These are phyloP conservation scores for Trissolcus basalis DNA, from an alignment of 1,140 invertebrate species.

Conservation along the genomic window DNA sequence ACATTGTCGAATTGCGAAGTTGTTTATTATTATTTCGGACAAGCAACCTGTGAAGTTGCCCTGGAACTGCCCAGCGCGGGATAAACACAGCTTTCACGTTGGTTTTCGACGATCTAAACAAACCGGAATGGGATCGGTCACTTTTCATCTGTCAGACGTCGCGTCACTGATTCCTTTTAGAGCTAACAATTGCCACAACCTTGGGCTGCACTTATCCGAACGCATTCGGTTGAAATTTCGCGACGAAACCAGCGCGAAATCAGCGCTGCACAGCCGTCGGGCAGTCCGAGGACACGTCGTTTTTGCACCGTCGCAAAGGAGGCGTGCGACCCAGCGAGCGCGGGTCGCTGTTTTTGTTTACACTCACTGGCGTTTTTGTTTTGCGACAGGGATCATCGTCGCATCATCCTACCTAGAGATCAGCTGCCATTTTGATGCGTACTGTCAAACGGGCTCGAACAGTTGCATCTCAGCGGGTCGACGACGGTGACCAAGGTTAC, in stretches of 20 bases:
- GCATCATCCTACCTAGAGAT: slow-evolving; percentile 41
- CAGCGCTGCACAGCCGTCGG: no score
- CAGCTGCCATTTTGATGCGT: slow-evolving; percentile 57
- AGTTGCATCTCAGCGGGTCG: slow-evolving; percentile 17
- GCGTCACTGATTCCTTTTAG: background rate
- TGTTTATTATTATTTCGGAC: no score
- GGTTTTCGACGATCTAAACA: background rate
- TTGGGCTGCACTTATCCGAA: background rate
- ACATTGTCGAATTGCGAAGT: no score
- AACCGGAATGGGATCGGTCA: background rate
- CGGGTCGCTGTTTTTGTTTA: background rate
- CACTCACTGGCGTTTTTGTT: background rate
- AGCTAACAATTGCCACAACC: background rate
- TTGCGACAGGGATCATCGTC: slow-evolving; percentile 11
- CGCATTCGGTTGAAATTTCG: no score
- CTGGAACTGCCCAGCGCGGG: no score
- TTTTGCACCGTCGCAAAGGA: no score
- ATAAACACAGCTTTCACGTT: no score
- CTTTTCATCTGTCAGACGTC: background rate
- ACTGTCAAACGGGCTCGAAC: slow-evolving; percentile 40
- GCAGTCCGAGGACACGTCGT: no score
- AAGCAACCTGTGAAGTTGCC: no score
- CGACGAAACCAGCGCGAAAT: no score
- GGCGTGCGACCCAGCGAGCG: no score
- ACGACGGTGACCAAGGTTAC: no score